Base-by-base conservation (phyloP, 2,888 invertebrate species). In the Cyaniris semiargus region DNA sequence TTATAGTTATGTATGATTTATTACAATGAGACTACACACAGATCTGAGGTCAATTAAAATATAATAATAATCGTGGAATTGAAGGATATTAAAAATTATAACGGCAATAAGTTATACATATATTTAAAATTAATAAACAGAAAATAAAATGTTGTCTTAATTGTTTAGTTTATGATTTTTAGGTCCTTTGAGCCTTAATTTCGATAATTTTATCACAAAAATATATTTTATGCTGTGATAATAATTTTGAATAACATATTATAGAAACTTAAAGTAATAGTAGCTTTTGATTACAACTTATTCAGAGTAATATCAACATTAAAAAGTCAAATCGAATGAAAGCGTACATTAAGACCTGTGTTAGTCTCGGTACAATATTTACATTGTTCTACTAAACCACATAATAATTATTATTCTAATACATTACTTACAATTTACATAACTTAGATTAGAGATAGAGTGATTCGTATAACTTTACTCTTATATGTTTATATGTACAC, bases 391-490 rank as follows among this genome's bases (percentile, higher is more conserved):
- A 81, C 79, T 81, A 82, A 84, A 83, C 82, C 83, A 85, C 84
- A 83, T 83, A 85, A 83, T 86, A 84, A 82, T 83, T 79, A 82
- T 83, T 79, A 84, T 86, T 86, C 87, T 86, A 85, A 84, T 84
- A 82, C 58, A 85, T 87, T 90, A 90, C 85, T 84, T 89, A 90
- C 85, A 91, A 88, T 83, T 87, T 92, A 92, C 92, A 93, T 85
- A 81, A 81, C 88, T 87, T 91, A 86, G 80, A 84, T 80, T 88
- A 87, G 88, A 90, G 85, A 87, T 89, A 91, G 87, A 89, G 84
- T 90, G 90, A 89, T 89, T 93, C 92, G 91, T 93, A 92, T 92
- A 91, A 87, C 88, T 87, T 89, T 89, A 91, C 84, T 87, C 85
- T 80, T 86, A 71, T 86, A 85, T 85, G 88, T 76, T 78, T 88